Evolutionary conservation across 2,797 vertebrate genomes (phyloP).

Genomic region (Rachycentron canadum): DNA sequence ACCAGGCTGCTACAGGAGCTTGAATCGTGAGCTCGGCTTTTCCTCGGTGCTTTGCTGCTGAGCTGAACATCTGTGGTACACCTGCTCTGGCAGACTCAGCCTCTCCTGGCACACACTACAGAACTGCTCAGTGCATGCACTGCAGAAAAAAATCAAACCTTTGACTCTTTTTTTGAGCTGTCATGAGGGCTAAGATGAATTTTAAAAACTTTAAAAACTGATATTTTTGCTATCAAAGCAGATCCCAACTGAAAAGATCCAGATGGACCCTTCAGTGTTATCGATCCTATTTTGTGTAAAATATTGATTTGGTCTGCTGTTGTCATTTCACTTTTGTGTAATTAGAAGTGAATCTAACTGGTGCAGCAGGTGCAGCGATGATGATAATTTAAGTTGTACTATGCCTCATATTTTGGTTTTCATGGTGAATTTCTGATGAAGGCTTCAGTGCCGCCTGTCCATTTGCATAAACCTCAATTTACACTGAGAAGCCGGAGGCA

Average conservation of each 20-base stretch:
- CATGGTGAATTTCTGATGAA: slow-evolving; percentile 25
- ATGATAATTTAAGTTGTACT: slow-evolving; percentile 17
- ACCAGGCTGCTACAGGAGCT: slow-evolving; percentile 34
- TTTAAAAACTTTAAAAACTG: not conserved
- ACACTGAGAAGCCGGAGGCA: slow-evolving; percentile 14
- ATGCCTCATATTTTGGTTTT: slow-evolving; percentile 13
- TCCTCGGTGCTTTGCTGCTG: slow-evolving; percentile 38
- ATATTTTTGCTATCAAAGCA: not conserved
- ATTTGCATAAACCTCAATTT: slow-evolving; percentile 26
- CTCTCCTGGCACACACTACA: slow-evolving; percentile 38
- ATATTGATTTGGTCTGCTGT: not conserved
- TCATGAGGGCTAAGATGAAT: not conserved
- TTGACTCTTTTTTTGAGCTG: not conserved
- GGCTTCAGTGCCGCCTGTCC: slow-evolving; percentile 35
- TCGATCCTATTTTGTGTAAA: not conserved
- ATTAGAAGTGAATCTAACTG: not conserved
- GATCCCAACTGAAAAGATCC: not conserved
- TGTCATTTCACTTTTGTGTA: not conserved
- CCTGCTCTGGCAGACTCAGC: slow-evolving; percentile 65
- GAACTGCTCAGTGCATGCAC: slow-evolving; percentile 1
- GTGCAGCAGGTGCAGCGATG: slow-evolving; percentile 45
- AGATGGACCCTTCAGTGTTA: too few species aligned
- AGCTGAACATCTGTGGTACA: slow-evolving; percentile 72
- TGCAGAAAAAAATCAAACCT: slow-evolving; percentile 27
- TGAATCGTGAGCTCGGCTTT: slow-evolving; percentile 27